Conservation (phyloP, 1,140 invertebrate species). For the Bombus cullumanus region DNA sequence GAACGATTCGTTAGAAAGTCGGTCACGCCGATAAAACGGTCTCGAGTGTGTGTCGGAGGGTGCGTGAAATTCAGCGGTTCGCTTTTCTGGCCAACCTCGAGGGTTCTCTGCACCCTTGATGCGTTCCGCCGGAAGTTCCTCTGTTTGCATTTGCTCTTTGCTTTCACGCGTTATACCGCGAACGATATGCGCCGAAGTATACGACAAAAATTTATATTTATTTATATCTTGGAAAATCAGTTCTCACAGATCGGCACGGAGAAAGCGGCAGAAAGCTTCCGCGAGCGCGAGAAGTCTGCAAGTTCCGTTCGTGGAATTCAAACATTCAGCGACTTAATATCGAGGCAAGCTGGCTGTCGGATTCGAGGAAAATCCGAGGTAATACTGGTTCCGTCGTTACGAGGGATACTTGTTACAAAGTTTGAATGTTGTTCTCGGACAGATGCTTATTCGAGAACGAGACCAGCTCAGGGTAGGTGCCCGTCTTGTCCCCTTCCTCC, state of each 20-base stretch:
- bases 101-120: neutral
- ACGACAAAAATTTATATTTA: neutral
- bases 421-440: conserved; percentile 51
- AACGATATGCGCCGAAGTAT: neutral
- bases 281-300: neutral
- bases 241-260: neutral
- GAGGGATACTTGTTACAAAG: conserved; percentile 47
- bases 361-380: conserved; percentile 39
- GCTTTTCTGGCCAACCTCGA: neutral
- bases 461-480: conserved; percentile 2
- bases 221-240: neutral
- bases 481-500: conserved; percentile 4
- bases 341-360: neutral
- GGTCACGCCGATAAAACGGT: conserved; percentile 20
- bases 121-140: neutral
- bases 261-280: neutral
- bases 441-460: conserved; percentile 49
- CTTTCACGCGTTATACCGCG: neutral
- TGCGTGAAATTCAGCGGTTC: neutral
- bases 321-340: conserved; percentile 21
- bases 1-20: conserved; percentile 41
- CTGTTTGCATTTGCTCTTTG: neutral
- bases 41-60: conserved; percentile 13
- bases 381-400: conserved; percentile 37
- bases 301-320: neutral